Evolutionary conservation across 2,113 vertebrate species (phyloP), one percentile per base, ranked within the genome.

Genomic region (Vidua chalybeata): DNA sequence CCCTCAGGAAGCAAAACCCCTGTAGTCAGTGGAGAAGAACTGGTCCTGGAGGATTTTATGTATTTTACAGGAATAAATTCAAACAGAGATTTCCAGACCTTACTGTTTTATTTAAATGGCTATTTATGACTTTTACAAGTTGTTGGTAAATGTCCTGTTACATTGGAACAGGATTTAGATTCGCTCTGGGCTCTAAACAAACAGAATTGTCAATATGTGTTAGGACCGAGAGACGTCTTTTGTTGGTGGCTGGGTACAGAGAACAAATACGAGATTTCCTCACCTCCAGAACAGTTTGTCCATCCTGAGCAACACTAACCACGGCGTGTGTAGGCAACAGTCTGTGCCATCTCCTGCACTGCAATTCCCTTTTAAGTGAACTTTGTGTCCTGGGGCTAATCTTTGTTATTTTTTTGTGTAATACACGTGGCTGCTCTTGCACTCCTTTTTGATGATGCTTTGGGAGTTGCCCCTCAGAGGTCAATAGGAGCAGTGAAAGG

Each of bases 381-480:
- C 43, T 64, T 62, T 26, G 14, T 59, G 24, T 71, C 73, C 85
- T 64, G 41, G 55, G 58, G 26, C 46, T 46, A 28, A 20, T n/a
- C 1, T 69, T 27, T 15, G 2, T 17, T 0, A 8, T 19, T 58
- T 75, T 79, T 37, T 33, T 41, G 4, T 1, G 0, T 17, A 1
- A 58, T 73, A 13, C 6, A 1, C 12, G 9, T 22, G 13, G 39
- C 15, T 81, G 72, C 19, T 64, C 39, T 63, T 43, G 27, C 31
- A 31, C 7, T 71, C 27, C 7, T 48, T 54, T 52, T 39, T 9
- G 49, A 4, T 8, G 37, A 2, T 41, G 41, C 30, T 59, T 59
- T 68, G n/a, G 30, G 41, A 35, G 18, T 19, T 71, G 41, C 28
- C 39, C 31, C 41, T 17, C 24, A 74, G 56, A 26, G 24, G 67